Percentiles rank a stretch among this genome's conserved stretches.
These are phyloP conservation scores for Bombylius discolor DNA, from an alignment of 2,888 invertebrate genomes.

Conservation along the genomic window DNA sequence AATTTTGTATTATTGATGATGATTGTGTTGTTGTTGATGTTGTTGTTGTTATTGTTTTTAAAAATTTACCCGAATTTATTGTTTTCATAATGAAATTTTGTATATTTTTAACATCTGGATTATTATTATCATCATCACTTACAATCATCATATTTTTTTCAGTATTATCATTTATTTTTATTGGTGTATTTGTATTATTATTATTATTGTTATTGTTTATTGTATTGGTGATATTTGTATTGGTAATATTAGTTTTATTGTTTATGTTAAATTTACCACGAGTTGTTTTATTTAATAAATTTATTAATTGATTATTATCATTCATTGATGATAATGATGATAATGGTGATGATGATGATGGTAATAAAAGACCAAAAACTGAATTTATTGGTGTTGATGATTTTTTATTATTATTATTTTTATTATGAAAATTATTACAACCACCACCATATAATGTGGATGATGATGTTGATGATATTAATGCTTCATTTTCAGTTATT, in stretches of 20 bases:
- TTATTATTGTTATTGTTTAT: constrained; percentile 6
- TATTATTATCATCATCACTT: neutral
- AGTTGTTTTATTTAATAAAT: no score
- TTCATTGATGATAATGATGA: neutral
- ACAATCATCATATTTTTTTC: constrained; percentile 7
- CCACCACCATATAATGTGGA: neutral
- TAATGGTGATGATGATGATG: neutral
- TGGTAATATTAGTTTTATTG: constrained; percentile 4
- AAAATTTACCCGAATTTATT: neutral
- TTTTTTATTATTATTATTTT: no score
- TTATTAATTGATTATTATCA: neutral
- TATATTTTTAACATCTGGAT: constrained; percentile 3
- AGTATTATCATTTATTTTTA: neutral
- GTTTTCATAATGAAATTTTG: constrained; percentile 7
- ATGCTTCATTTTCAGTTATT: constrained; percentile 39
- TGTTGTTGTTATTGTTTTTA: constrained; percentile 2
- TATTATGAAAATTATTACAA: no score
- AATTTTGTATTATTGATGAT: no score
- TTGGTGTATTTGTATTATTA: neutral
- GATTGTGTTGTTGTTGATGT: neutral
- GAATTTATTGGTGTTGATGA: neutral
- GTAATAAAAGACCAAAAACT: neutral
- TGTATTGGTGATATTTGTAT: constrained; percentile 2
- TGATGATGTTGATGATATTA: neutral
- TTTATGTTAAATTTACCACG: neutral